Conservation (phyloP, 2,888 invertebrate species). For the Lithophane semibrunnea region DNA sequence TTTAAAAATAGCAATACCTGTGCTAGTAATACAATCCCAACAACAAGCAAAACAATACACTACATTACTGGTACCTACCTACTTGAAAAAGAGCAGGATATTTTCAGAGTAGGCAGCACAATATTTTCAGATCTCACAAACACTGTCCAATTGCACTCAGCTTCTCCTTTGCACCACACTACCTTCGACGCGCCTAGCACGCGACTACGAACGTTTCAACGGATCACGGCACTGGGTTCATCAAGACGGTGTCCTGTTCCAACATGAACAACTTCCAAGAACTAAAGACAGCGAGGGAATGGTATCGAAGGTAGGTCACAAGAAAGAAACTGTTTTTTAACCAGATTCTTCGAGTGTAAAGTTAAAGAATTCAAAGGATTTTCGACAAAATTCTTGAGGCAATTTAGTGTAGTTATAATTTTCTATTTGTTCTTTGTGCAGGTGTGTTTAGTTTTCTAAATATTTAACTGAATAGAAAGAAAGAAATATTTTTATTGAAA, state of each 20-base stretch:
- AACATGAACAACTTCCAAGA: slow-evolving; percentile 61
- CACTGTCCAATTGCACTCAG: background rate
- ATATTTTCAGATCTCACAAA: background rate
- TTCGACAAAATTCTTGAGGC: slow-evolving; percentile 37
- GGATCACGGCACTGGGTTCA: slow-evolving; percentile 73
- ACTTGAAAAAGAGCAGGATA: background rate
- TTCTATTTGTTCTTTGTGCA: background rate
- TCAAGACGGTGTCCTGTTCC: slow-evolving; percentile 58
- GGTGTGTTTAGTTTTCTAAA: background rate
- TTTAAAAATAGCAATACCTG: background rate
- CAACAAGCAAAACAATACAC: background rate
- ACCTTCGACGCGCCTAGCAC: slow-evolving; percentile 74
- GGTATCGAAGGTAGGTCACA: slow-evolving; percentile 47
- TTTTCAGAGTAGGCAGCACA: background rate
- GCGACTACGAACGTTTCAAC: slow-evolving; percentile 80
- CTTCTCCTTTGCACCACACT: slow-evolving; percentile 49
- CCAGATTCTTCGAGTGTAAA: slow-evolving; percentile 42
- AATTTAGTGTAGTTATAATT: slow-evolving; percentile 25
- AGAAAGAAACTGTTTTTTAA: slow-evolving; percentile 40
- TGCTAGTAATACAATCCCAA: background rate
- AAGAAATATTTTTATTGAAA: background rate
- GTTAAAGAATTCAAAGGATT: slow-evolving; percentile 37
- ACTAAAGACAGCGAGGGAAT: slow-evolving; percentile 42
- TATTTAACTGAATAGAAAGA: background rate
- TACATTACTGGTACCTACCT: too few species aligned